Conservation (phyloP, 2,113 vertebrate genomes). For the Nycticryphes semicollaris region DNA sequence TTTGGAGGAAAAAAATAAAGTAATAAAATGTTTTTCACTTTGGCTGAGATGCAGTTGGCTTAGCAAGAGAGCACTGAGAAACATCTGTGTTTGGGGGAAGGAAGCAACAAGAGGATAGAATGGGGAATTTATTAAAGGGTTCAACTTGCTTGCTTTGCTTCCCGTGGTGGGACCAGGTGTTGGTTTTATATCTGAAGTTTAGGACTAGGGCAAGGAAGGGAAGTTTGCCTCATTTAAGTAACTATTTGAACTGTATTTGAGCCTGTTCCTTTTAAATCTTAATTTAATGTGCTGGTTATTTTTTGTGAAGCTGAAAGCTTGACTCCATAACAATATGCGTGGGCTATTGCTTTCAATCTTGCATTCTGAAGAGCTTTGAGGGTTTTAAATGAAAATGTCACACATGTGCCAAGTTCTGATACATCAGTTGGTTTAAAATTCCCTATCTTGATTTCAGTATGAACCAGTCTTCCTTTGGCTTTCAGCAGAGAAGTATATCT, state of each 20-base stretch:
- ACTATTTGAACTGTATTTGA: not conserved
- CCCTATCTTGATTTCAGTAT: not conserved
- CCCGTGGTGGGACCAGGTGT: not conserved
- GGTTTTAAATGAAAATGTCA: not conserved
- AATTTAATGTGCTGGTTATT: not conserved
- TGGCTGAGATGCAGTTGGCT: slow-evolving; percentile 4
- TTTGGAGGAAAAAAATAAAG: not conserved
- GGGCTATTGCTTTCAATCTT: not conserved
- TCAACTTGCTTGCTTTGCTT: not conserved
- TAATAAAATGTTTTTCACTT: not conserved
- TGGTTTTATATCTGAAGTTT: not conserved
- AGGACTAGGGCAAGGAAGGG: not conserved
- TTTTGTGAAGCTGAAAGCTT: not conserved
- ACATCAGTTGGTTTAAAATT: not conserved
- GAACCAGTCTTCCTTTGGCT: not conserved
- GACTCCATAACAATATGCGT: not conserved
- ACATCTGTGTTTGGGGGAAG: slow-evolving; percentile 3
- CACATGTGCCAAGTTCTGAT: not conserved
- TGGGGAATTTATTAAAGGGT: not conserved
- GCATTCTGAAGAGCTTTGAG: not conserved
- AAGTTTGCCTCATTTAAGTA: not conserved
- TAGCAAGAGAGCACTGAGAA: not conserved
- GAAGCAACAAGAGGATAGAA: not conserved
- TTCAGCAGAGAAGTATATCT: not conserved
- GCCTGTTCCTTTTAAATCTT: not conserved